A percentile compares a stretch with the other conserved stretches of the same genome.
These are phyloP conservation scores for Nesogale talazaci DNA, from an alignment of 2,113 vertebrate genomes.

Conservation along the genomic window DNA sequence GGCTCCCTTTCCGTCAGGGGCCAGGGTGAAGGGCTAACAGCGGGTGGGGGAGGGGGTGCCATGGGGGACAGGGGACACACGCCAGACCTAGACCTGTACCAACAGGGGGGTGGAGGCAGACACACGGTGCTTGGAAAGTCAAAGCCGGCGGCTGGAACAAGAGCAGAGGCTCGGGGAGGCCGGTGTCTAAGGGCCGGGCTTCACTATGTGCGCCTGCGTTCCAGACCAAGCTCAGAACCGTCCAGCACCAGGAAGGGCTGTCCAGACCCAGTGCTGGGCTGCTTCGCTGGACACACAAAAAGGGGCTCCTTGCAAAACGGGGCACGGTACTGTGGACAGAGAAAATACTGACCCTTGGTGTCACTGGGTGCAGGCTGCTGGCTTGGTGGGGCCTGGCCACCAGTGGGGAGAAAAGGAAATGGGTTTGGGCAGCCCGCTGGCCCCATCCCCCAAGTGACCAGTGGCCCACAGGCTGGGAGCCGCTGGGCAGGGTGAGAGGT, in stretches of 20 bases:
- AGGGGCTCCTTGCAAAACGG: slow-evolving; percentile 26
- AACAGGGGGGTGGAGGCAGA: background rate
- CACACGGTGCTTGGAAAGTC: background rate
- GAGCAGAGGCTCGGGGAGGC: background rate
- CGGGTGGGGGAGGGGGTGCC: background rate
- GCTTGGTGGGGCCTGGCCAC: background rate
- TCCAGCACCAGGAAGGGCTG: background rate
- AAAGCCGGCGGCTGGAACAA: background rate
- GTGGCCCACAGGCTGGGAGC: background rate
- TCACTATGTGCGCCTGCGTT: background rate
- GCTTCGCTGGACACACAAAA: background rate
- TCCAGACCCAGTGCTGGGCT: background rate
- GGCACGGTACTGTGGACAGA: slow-evolving; percentile 31
- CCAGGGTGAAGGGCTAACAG: background rate
- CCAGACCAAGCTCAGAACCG: background rate
- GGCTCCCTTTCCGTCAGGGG: background rate
- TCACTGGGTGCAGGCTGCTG: background rate
- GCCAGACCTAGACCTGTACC: too few species aligned
- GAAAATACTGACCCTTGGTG: slow-evolving; percentile 5
- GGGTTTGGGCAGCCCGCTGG: background rate
- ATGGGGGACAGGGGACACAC: background rate
- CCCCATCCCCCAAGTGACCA: background rate
- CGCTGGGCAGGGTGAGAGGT: background rate
- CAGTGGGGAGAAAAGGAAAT: background rate
- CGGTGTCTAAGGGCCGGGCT: rapidly evolving